Evolutionary conservation across 2,888 invertebrate species (phyloP), one percentile per base, ranked within the genome.

Genomic region (Eristalis pertinax): DNA sequence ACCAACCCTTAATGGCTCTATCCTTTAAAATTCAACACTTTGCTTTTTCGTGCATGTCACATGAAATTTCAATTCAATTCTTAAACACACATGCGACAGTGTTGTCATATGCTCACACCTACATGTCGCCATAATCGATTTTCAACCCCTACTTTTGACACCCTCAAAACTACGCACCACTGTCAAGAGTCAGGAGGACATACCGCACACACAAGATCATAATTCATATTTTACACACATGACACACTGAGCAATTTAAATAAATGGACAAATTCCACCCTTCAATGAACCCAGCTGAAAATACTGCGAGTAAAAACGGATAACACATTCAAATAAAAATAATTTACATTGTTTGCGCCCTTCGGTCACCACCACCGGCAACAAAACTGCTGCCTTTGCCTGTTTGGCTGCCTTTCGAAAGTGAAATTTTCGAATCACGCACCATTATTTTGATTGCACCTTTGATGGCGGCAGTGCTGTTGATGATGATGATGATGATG

Each of bases 381-480:
- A 38, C 19, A n/a, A 13, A 1, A 13, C 50, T 41, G 4, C 60
- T 24, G 29, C 19, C 35, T 76, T 60, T 67, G 56, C 24, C 41
- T n/a, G 35, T 76, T 65, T 72, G 38, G 32, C 56, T 72, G 50
- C 24, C n/a, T 58, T 79, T 72, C 22, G 76, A 84, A 84, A 87
- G 84, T 80, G 73, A 87, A 84, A 84, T 80, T 80, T 87, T 87
- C 87, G 79, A 84, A 87, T 84, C 87, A 87, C 84, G 87, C 87
- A 77, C 84, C 72, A 84, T 87, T 87, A 87, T 76, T 84, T 87
- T 87, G 87, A 87, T 87, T 87, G 87, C 87, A 87, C 87, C 87
- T 87, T 87, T 87, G 79, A 80, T 84, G 87, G 87, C 84, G 73
- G 76, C 79, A 84, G 76, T 84, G 79, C 75, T 84, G 83, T 73